Evolutionary conservation across 2,888 invertebrate genomes (phyloP).

Genomic region (Pseudococcus jackbeardsleyi): DNA sequence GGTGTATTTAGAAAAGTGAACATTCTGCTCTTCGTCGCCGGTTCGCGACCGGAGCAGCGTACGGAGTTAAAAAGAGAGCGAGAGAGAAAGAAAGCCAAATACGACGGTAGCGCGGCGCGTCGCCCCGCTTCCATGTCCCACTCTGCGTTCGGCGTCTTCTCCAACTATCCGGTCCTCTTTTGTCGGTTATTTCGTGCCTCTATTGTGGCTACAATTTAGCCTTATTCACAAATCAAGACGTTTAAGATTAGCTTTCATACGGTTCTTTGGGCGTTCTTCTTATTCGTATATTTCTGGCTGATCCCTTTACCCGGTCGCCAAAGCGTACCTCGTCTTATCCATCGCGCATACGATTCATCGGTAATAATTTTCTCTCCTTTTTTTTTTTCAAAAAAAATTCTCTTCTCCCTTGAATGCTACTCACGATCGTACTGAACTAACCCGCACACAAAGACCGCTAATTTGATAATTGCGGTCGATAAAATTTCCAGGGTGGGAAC

Average conservation of each 20-base stretch:
- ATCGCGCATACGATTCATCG: slow-evolving; percentile 16
- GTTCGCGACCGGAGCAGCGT: background rate
- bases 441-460: slow-evolving; percentile 24
- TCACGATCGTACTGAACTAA: slow-evolving; percentile 39
- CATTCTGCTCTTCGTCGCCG: slow-evolving; percentile 37
- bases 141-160: background rate
- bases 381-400: background rate
- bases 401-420: slow-evolving; percentile 35
- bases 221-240: slow-evolving; percentile 65
- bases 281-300: slow-evolving; percentile 26
- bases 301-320: slow-evolving; percentile 33
- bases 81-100: slow-evolving; percentile 3
- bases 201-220: slow-evolving; percentile 65
- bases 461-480: slow-evolving; percentile 35
- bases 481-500: background rate
- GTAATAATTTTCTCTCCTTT: slow-evolving; percentile 14
- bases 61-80: background rate
- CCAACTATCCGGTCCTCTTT: slow-evolving; percentile 63
- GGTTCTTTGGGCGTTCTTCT: slow-evolving; percentile 58
- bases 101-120: background rate
- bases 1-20: slow-evolving; percentile 64
- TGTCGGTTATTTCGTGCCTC: slow-evolving; percentile 64
- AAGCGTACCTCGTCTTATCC: background rate
- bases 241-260: slow-evolving; percentile 63
- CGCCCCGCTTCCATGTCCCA: background rate